Base-by-base conservation (phyloP, 2,797 vertebrate genomes). In the Anguilla marmorata region DNA sequence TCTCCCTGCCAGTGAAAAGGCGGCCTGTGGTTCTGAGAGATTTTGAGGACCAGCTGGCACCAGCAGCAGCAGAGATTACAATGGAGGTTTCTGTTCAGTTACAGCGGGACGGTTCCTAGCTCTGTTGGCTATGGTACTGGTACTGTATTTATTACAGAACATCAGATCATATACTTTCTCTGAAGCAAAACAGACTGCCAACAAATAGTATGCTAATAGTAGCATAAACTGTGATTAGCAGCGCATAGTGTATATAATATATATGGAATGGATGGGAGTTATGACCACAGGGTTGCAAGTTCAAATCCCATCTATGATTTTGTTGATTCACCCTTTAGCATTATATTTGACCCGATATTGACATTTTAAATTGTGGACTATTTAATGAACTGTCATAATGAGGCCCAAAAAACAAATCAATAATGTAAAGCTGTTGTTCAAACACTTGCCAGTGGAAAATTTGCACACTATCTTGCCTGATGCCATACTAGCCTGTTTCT, bases 41-140 rank as follows among this genome's bases (percentile, higher is more conserved):
- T n/a, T 82, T 9, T 74, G 83, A 83, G n/a, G 85, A 91, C 91
- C 91, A 92, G 93, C 91, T 91, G 90, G 89, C 74, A 86, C 86
- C 86, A 16, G 89, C 89, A 58, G 83, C 90, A 88, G 87, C 90
- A 88, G 89, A 91, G 85, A 90, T 54, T 89, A 89, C 58, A 92
- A 83, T 79, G 90, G 56, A 56, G 14, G 41, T 50, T 80, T 30
- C 66, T 56, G n/a, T 72, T 86, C 69, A 56, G 58, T 88, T 86
- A 41, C 86, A 74, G 66, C 0, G 45, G 91, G 88, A 89, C 88
- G 74, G 21, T 4, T 27, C 60, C 87, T 88, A 85, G 88, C 88
- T 87, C 87, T 84, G 58, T 86, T 90, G 2, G 50, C 48, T 30
- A 9, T 84, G 24, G 30, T 84, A 9, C 45, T 84, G 24, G 27